Conservation (phyloP, 2,797 vertebrate species). For the Adrianichthys oophorus region DNA sequence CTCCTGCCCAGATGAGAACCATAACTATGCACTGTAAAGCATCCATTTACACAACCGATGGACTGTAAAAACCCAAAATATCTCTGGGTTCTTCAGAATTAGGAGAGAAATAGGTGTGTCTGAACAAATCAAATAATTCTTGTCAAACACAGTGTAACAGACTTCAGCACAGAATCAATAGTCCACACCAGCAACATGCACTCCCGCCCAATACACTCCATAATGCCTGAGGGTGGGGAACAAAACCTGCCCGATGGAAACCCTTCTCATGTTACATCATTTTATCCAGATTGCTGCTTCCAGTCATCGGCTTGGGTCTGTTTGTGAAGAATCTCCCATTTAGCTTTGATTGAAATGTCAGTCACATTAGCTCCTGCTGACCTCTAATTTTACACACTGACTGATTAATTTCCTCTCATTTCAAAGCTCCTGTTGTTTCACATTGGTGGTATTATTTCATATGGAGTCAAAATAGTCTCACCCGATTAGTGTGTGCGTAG, state of each 20-base stretch:
- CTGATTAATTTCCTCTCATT: too few relatives aligned
- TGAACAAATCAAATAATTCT: conserved; percentile 33
- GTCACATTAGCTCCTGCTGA: too few relatives aligned
- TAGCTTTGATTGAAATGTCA: too few relatives aligned
- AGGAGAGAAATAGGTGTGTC: conserved; percentile 44
- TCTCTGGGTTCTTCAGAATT: conserved; percentile 26
- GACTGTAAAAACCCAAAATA: conserved; percentile 16
- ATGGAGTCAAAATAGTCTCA: too few relatives aligned
- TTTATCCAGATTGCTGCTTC: too few relatives aligned
- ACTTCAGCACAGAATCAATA: conserved; percentile 48
- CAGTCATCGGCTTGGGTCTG: too few relatives aligned
- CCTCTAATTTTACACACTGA: too few relatives aligned
- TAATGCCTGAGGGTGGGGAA: conserved; percentile 1
- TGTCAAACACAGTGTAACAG: conserved; percentile 36
- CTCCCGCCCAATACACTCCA: conserved; percentile 10
- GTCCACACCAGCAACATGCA: conserved; percentile 38
- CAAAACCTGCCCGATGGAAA: conserved; percentile 11
- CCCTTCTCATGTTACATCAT: not conserved
- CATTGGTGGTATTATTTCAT: too few relatives aligned
- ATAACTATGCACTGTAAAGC: conserved; percentile 54
- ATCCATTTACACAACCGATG: conserved; percentile 43
- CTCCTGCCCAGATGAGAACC: conserved; percentile 17
- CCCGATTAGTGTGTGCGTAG: too few relatives aligned
- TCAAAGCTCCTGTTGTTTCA: too few relatives aligned
- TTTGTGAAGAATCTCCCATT: too few relatives aligned